phyloP scores from a whole-genome alignment of 2,888 invertebrate genomes.

The Barypeithes pellucidus region DNA sequence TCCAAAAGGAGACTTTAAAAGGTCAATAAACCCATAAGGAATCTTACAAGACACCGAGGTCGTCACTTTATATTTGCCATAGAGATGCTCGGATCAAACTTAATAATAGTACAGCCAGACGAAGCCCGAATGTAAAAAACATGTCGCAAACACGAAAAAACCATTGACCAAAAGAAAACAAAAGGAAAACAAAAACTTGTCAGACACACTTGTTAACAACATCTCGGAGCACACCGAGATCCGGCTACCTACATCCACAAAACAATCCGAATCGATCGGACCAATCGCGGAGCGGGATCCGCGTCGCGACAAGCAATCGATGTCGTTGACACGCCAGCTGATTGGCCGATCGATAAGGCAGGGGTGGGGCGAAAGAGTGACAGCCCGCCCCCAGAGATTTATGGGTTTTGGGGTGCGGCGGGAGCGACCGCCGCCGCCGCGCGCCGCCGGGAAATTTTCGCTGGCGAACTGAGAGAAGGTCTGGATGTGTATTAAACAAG shows the following conservation, averaged over 20 bases:
- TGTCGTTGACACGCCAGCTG: conserved; percentile 54
- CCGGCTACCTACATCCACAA: conserved; percentile 49
- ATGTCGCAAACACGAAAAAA: conserved; percentile 29
- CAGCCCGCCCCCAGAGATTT: conserved; percentile 60
- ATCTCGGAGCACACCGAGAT: conserved; percentile 41
- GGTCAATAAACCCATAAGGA: neutral
- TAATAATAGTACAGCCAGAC: conserved; percentile 38
- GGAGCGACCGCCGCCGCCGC: conserved; percentile 43
- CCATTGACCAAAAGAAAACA: conserved; percentile 32
- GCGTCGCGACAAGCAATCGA: conserved; percentile 44
- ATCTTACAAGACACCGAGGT: conserved; percentile 1
- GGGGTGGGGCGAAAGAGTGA: conserved; percentile 55
- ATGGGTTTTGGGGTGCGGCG: conserved; percentile 37
- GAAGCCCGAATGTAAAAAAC: conserved; percentile 31
- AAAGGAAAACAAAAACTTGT: conserved; percentile 50
- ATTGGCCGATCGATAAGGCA: conserved; percentile 53
- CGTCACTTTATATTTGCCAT: conserved; percentile 2
- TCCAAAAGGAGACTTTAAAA: no score
- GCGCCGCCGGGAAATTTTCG: conserved; percentile 34
- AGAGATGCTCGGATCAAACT: conserved; percentile 18
- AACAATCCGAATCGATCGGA: conserved; percentile 51
- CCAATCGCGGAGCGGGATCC: conserved; percentile 42
- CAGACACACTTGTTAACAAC: conserved; percentile 53
- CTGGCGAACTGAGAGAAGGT: neutral
- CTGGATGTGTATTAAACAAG: neutral